phyloP scores from a whole-genome alignment of 2,797 vertebrate genomes.

The Spheniscus humboldti region DNA sequence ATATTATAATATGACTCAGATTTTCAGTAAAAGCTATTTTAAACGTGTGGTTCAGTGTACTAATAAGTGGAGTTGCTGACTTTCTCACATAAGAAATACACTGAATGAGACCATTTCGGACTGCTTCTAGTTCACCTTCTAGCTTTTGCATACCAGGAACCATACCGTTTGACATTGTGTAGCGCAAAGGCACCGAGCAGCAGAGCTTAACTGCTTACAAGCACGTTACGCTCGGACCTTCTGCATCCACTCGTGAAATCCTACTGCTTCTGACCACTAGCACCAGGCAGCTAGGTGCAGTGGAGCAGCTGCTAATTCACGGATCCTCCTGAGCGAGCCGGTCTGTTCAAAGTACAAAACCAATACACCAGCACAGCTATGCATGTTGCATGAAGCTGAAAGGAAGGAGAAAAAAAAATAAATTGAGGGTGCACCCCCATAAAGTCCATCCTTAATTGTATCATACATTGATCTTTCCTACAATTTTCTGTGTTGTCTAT shows the following conservation, averaged over 20 bases:
- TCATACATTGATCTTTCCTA: not conserved
- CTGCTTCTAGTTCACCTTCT: not conserved
- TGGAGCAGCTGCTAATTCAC: not conserved
- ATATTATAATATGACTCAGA: not conserved
- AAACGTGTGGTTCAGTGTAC: not conserved
- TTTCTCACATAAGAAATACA: not conserved
- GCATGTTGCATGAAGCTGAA: not conserved
- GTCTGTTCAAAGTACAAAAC: not conserved
- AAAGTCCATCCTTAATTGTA: not conserved
- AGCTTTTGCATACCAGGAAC: not conserved
- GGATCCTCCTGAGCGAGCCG: not conserved
- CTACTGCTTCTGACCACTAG: not conserved
- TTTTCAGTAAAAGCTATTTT: not conserved
- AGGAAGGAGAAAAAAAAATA: not conserved
- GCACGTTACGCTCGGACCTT: not conserved
- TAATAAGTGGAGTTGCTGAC: not conserved
- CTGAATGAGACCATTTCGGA: not conserved
- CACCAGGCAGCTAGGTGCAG: not conserved
- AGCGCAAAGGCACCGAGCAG: not conserved
- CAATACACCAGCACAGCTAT: not conserved
- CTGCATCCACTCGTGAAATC: not conserved
- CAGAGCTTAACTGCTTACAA: not conserved
- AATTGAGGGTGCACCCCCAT: not conserved
- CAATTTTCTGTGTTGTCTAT: not conserved
- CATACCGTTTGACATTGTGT: fast-evolving